Base-by-base conservation (phyloP, 1,140 invertebrate genomes). In the Cecropterus lyciades region DNA sequence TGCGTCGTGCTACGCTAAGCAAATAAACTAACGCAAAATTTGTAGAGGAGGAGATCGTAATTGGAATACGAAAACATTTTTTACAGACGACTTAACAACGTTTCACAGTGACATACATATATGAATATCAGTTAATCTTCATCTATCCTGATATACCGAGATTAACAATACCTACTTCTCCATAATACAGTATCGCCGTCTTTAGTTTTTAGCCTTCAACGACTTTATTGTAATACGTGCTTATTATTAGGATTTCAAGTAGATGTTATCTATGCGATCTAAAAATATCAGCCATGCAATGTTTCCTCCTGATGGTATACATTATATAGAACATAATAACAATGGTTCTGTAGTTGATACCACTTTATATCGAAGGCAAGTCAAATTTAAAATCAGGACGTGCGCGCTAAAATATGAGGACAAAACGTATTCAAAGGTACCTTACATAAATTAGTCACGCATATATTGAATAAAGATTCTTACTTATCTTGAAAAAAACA, bases 1-100 rank as follows among this genome's bases (percentile, higher is more conserved):
- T 20, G 60, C 65, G 55, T 67, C 59, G 64, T 73, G 69, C 48
- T 75, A 72, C 59, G 51, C 20, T 73, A 59, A 77, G 60, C 64
- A 37, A 60, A 60, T 60, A 48, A 60, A 11, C 43, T 45, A 4
- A 14, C 30, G 13, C 24, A 11, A 16, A 53, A 53, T 13, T n/a
- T n/a, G n/a, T 40, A n/a, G 10, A 33, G n/a, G n/a, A 37, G n/a
- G n/a, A n/a, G n/a, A n/a, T n/a, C n/a, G 27, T 53, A n/a, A 53
- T 37, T 11, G 49, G 13, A n/a, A 15, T 52, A 30, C 11, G 11
- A 10, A 63, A 40, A n/a, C 16, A 17, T 30, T 7, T 20, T 2
- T 1, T 5, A 5, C 5, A 20, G 20, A 20, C 5, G 20, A 20
- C 20, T 20, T 20, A 20, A 5, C 20, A n/a, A n/a, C n/a, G n/a